Evolutionary conservation across 2,113 vertebrate species (phyloP).

Genomic region (Prolemur simus): DNA sequence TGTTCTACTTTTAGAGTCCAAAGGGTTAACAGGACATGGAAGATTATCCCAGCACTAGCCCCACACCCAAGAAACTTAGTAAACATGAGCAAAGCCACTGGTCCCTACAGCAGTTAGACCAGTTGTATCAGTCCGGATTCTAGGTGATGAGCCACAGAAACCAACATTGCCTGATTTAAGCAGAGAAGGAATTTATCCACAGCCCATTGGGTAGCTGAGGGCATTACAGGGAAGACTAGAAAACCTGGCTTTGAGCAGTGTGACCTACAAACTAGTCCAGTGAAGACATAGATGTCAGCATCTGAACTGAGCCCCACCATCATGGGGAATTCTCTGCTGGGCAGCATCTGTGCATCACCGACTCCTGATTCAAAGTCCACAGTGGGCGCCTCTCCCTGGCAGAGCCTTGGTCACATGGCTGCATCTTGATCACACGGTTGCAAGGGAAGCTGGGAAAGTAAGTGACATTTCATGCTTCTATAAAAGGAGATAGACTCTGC

Average conservation of each 20-base stretch:
- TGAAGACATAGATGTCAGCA: background rate
- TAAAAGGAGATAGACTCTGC: background rate
- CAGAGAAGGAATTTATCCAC: conserved; percentile 17
- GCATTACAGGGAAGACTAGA: background rate
- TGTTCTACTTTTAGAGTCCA: background rate
- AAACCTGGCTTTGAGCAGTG: background rate
- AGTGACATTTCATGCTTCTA: background rate
- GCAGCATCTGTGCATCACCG: background rate
- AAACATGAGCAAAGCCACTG: background rate
- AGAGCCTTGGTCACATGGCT: background rate
- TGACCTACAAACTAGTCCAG: background rate
- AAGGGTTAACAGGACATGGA: conserved; percentile 13
- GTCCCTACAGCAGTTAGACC: background rate
- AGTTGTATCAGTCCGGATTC: background rate
- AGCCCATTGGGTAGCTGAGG: background rate
- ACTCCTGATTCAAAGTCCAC: background rate
- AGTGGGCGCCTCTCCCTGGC: background rate
- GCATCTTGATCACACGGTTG: background rate
- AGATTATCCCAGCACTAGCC: background rate
- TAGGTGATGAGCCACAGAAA: conserved; percentile 27
- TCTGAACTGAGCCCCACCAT: background rate
- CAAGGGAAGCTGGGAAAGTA: background rate
- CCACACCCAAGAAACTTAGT: background rate
- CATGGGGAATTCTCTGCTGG: background rate
- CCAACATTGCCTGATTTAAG: background rate